Evolutionary conservation across 2,797 vertebrate genomes (phyloP), one percentile per base, ranked within the genome.

Genomic region (Sciurus carolinensis): DNA sequence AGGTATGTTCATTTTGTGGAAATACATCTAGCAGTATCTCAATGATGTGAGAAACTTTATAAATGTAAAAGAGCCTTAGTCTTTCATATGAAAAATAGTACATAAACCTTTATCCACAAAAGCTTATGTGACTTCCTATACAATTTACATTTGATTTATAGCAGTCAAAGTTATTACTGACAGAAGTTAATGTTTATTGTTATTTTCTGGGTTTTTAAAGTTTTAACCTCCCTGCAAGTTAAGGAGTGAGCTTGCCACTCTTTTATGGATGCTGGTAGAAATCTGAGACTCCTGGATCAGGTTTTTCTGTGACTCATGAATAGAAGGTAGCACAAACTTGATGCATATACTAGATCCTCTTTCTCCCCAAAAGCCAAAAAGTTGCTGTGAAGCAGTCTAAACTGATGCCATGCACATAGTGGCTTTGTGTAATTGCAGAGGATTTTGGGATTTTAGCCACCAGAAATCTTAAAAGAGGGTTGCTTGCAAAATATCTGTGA

Each of bases 321-420:
- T 15, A 57, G 22, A 22, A 30, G 62, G 0, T 9, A 44, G 9
- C 13, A 30, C 57, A 13, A 30, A 33, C 30, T 89, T 18, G 5
- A 15, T 26, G 3, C 22, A 36, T 39, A 26, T 52, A 33, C 59
- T 47, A 33, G 4, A 33, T 90, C 11, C 18, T 47, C 4, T 52
- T 39, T 3, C 6, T 54, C 33, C 26, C 4, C 6, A 24, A n/a
- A 52, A n/a, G 33, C 13, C 66, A 47, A 85, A 7, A 6, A 24
- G 26, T 1, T 28, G 14, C 22, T 26, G 26, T 7, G 24, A 52
- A 79, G n/a, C 2, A 11, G 10, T 17, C 8, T 20, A 14, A 0
- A 0, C 18, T 1, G 9, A 11, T 26, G 28, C 8, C 50, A 4
- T 7, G 4, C 1, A 2, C 24, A 50, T 3, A 3, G 22, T 59